These are phyloP conservation scores for Anoplophora glabripennis DNA, from an alignment of 1,140 invertebrate species.

Conservation along the genomic window DNA sequence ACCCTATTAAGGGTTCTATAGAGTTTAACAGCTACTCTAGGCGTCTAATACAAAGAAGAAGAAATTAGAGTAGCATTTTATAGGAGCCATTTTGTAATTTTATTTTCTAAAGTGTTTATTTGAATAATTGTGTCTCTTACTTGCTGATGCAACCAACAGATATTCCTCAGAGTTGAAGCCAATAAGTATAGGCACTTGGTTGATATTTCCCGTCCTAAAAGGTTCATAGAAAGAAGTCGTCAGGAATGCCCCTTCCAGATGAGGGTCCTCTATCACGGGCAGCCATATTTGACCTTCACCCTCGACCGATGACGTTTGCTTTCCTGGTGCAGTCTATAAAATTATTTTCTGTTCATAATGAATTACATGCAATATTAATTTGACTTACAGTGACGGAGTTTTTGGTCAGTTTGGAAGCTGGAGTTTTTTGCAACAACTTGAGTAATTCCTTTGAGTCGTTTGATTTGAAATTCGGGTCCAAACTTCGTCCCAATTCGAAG, in stretches of 20 bases:
- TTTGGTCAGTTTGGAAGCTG: background rate
- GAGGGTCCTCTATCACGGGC: background rate
- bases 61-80: no score
- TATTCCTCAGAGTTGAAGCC: conserved; percentile 3
- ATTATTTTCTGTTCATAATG: background rate
- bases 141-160: background rate
- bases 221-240: background rate
- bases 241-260: background rate
- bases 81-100: no score
- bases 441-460: background rate
- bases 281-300: background rate
- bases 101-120: no score
- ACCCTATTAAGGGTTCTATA: no score
- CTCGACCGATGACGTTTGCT: background rate
- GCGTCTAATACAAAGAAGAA: no score
- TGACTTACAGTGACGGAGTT: background rate
- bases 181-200: conserved; percentile 3
- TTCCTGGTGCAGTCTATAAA: background rate
- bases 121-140: background rate
- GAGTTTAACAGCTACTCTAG: no score
- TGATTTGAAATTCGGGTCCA: background rate
- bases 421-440: background rate
- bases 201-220: conserved; percentile 1
- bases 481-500: background rate
- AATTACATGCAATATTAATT: background rate